Conservation (phyloP, 1,140 invertebrate species). For the Mactra quadrangularis region DNA sequence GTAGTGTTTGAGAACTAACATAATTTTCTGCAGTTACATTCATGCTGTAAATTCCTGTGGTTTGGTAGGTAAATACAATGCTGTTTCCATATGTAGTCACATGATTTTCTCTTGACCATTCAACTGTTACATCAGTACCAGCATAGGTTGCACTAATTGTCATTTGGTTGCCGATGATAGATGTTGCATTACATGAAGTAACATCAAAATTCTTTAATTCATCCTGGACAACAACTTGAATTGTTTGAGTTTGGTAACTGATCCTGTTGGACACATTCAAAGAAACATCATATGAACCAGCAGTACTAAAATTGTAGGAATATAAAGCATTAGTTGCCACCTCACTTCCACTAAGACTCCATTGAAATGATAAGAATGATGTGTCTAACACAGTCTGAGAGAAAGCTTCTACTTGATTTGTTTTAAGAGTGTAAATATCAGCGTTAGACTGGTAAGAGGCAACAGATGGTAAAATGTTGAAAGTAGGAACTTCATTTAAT, state of each 20-base stretch:
- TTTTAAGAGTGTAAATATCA: conserved; percentile 51
- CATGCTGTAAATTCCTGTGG: conserved; percentile 62
- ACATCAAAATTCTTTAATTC: conserved; percentile 60
- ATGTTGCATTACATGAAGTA: conserved; percentile 55
- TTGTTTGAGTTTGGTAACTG: conserved; percentile 31
- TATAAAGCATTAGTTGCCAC: neutral
- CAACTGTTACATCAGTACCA: conserved; percentile 66
- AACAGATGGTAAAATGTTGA: conserved; percentile 45
- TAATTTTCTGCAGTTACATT: conserved; percentile 67
- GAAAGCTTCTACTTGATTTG: conserved; percentile 21
- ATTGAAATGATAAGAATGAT: conserved; percentile 58
- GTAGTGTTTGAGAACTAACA: conserved; percentile 44
- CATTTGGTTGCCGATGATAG: conserved; percentile 48
- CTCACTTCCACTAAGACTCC: conserved; percentile 51
- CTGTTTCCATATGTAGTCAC: neutral
- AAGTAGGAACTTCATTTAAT: conserved; percentile 46
- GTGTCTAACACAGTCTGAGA: conserved; percentile 52
- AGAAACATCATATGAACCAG: conserved; percentile 57
- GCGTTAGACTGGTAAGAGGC: conserved; percentile 58
- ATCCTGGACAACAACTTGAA: conserved; percentile 64
- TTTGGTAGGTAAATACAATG: conserved; percentile 39
- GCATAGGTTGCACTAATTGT: conserved; percentile 44
- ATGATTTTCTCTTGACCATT: conserved; percentile 47
- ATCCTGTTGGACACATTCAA: conserved; percentile 70
- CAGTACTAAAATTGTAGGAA: conserved; percentile 31